Base-by-base conservation (phyloP, 2,797 vertebrate genomes). In the Astyanax mexicanus region DNA sequence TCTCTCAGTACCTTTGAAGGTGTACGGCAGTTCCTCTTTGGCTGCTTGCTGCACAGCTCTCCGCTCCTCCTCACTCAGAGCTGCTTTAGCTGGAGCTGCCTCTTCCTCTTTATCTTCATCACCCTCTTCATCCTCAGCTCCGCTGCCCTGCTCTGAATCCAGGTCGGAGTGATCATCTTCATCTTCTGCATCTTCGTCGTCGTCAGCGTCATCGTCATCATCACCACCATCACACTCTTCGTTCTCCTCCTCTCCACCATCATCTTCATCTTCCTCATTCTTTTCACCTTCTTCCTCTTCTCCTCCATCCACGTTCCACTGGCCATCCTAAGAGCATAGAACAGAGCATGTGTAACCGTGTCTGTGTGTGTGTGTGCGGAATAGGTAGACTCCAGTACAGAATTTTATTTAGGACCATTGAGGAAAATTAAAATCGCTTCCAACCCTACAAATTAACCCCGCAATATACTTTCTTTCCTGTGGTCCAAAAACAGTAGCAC, bases 1-100 rank as follows among this genome's bases (percentile, higher is more conserved):
- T 7, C 1, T 35, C 25, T 38, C 9, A 11, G 17, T 88, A 99
- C 98, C 97, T 77, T 88, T n/a, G 71, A 98, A 98, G 0, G 92
- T 95, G 80, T 95, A 98, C 0, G 98, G 96, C n/a, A 99, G 94
- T 79, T 99, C 95, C 1, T 91, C 78, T 67, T 87, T 81, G 12
- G 93, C 93, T 1, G 90, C 91, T 17, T 91, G 88, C 70, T 90
- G 89, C 58, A 80, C 71, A 0, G 77, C 84, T 67, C 86, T 88
- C 45, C 75, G 75, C 52, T 89, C 83, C 6, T 91, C 88, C 67
- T 88, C 69, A n/a, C 55, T 81, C 9, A 82, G 65, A 12, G 1
- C 44, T 19, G 62, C 40, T 69, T 69, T 66, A 0, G 64, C 52
- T 66, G 85, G 47, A 23, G 47, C 6, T 1, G 38, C 27, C 11